Base-by-base conservation (phyloP, 2,888 invertebrate genomes). In the Caenorhabditis sp. region DNA sequence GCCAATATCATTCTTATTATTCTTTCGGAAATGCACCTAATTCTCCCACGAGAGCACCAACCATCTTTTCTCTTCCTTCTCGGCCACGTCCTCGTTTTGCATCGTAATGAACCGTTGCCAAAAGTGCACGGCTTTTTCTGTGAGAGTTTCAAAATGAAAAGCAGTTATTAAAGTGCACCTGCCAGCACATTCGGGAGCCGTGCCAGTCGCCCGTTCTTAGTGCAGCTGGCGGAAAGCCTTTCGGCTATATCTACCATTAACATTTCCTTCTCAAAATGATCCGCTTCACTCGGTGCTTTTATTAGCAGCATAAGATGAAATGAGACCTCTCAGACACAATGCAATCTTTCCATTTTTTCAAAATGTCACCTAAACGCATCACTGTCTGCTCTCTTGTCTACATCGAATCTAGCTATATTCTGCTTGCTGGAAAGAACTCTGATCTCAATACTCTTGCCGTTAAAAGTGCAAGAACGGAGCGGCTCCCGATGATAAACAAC, bases 391-490 rank as follows among this genome's bases (percentile, higher is more conserved):
- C 13, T 35, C 17, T 7, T 7, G 15, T 15, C 17, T 32, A 15
- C 15, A 22, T 35, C 32, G 35, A 48, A 48, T 26, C 13, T 35
- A 20, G 46, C 24, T 24, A 20, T 39, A n/a, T 59, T 48, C 9
- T 15, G 15, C 27, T 43, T 15, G 11, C n/a, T 24, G 43, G 43
- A 8, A 8, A 3, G 39, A 55, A 39, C 11, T 15, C 30, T 35
- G 35, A 35, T 35, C 35, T 35, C 35, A 35, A 11, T 43, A 20
- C 32, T 59, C 15, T 11, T 45, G 32, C 45, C 24, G 17, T 2
- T 26, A 39, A 50, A 61, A 61, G 50, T 61, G 20, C 48, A 61
- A 15, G 48, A 27, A 39, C 48, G 27, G 15, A 24, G 32, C 26
- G 45, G 11, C n/a, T 13, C 32, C 43, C 22, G 17, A 30, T 39